Conservation (phyloP, 53 echinoderm and acorn worm species). For the Actinopyga echinites region DNA sequence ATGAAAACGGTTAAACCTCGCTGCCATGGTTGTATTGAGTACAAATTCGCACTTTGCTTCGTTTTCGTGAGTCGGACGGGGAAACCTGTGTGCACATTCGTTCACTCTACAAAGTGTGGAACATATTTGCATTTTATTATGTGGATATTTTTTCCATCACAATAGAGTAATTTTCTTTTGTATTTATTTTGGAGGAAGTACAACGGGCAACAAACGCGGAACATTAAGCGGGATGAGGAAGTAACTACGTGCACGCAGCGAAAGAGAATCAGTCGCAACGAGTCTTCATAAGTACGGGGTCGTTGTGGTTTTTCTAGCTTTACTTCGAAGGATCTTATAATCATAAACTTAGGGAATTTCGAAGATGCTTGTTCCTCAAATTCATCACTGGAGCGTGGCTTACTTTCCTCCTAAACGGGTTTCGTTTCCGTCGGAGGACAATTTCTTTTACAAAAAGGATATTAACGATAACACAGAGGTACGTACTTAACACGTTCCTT, state of each 20-base stretch:
- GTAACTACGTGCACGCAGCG: not conserved
- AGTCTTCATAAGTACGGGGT: not conserved
- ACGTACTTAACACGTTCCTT: not conserved
- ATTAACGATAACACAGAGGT: slow-evolving; percentile 26
- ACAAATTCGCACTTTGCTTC: no score
- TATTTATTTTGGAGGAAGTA: slow-evolving; percentile 30
- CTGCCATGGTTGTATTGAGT: no score
- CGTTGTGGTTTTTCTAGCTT: not conserved
- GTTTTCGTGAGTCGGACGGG: no score
- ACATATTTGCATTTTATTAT: no score
- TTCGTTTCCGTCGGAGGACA: not conserved
- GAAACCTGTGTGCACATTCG: no score
- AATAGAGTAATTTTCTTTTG: slow-evolving; percentile 9
- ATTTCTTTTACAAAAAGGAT: slow-evolving; percentile 4
- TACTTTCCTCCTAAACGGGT: slow-evolving; percentile 6
- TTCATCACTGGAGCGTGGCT: slow-evolving; percentile 6
- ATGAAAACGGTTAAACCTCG: no score
- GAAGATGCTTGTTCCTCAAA: not conserved
- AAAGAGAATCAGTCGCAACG: not conserved
- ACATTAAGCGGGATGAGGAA: slow-evolving; percentile 8
- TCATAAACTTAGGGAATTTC: not conserved
- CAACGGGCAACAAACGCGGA: not conserved
- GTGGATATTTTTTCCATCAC: not conserved
- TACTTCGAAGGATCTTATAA: not conserved
- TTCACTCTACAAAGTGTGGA: no score